Percentiles rank a stretch among this genome's conserved stretches.
Conservation (phyloP, 2,113 vertebrate genomes). For the Odocoileus hemionus region DNA sequence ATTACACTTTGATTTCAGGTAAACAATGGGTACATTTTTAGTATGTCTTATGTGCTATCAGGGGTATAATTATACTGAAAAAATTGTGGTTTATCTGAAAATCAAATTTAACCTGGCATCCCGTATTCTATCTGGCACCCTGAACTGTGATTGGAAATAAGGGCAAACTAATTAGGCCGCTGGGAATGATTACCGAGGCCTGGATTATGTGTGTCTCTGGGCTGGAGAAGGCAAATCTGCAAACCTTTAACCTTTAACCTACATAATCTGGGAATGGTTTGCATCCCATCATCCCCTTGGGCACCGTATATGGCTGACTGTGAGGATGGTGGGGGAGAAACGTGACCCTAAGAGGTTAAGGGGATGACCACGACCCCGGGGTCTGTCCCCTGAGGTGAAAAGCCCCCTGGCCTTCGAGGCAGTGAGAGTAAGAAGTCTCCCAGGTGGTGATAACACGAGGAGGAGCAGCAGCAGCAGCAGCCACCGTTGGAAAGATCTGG, state of each 20-base stretch:
- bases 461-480: neutral
- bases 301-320: neutral
- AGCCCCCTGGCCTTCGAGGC: neutral
- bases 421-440: neutral
- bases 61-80: neutral
- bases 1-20: neutral
- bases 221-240: neutral
- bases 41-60: neutral
- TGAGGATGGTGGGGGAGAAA: neutral
- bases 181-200: conserved; percentile 40
- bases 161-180: conserved; percentile 29
- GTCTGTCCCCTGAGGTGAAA: neutral
- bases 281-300: neutral
- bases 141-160: conserved; percentile 21
- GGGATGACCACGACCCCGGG: neutral
- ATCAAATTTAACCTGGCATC: neutral
- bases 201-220: conserved; percentile 33
- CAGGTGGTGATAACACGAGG: neutral
- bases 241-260: conserved; percentile 40
- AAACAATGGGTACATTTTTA: neutral
- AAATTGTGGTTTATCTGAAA: conserved; percentile 26
- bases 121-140: conserved; percentile 7
- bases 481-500: neutral
- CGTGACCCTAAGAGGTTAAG: neutral
- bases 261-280: conserved; percentile 11